Evolutionary conservation across 2,113 vertebrate genomes (phyloP), one percentile per base, ranked within the genome.

Genomic region (Proteles cristata): DNA sequence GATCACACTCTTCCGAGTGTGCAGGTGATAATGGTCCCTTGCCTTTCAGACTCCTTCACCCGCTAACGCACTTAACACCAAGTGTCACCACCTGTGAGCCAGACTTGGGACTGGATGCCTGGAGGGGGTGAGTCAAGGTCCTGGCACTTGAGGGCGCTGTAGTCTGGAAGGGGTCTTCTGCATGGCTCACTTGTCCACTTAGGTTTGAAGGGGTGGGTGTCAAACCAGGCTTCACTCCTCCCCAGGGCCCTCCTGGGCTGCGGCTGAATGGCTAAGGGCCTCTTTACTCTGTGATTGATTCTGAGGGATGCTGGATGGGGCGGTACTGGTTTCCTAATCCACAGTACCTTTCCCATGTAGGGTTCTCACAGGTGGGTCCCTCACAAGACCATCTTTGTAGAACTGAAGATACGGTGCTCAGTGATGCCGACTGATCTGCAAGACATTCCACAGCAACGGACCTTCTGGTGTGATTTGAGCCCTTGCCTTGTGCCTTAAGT

Each of bases 1-100:
- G 19, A 28, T 63, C 26, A 26, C 4, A 7, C 8, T 4, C 8
- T 14, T 8, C 0, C 55, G 25, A 17, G 68, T 2, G 3, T 31
- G n/a, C 55, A 58, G n/a, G 12, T 7, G 23, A 11, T 17, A 3
- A 7, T 7, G 16, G 28, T 3, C 9, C 2, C 26, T 50, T 17
- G 28, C 28, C 9, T 28, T 50, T 11, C 31, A 69, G 33, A 28
- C 1, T 43, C 8, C 43, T 53, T 66, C 63, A 43, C 26, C 25
- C 15, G 15, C 16, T 26, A 17, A 69, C 45, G 43, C 23, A 55
- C 43, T 55, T 65, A 25, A 58, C 4, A 4, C 5, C 35, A 55
- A 9, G 21, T 11, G 23, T 31, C n/a, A 63, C 25, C 86, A 53
- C 14, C 86, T 39, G 2, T 17, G 2, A 31, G 31, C 28, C 55